Evolutionary conservation across 2,113 vertebrate species (phyloP).

Genomic region (Nothoprocta perdicaria): DNA sequence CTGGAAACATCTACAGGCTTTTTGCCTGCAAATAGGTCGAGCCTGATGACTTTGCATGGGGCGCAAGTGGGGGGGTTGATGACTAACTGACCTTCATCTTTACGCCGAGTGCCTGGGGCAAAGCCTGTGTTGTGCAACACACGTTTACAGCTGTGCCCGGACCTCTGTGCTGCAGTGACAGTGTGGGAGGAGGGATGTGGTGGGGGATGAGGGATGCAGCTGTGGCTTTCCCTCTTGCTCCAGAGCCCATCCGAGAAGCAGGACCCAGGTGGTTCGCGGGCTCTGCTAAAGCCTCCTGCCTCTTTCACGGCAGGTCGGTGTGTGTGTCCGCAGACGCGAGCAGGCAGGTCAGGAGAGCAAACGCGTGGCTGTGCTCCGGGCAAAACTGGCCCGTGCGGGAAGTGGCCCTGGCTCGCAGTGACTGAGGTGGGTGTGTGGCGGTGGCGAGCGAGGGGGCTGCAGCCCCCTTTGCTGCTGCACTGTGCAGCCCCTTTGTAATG

Average conservation of each 20-base stretch:
- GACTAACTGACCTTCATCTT: background rate
- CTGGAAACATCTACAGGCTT: conserved; percentile 18
- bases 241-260: background rate
- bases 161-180: accelerated
- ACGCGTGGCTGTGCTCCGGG: background rate
- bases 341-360: background rate
- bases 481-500: background rate
- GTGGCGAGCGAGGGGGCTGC: background rate
- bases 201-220: background rate
- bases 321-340: background rate
- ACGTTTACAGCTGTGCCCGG: background rate
- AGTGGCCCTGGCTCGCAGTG: background rate
- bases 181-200: background rate
- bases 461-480: accelerated
- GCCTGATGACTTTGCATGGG: background rate
- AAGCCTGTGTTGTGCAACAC: accelerated
- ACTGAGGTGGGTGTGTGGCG: background rate
- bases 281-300: background rate
- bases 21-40: background rate
- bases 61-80: background rate
- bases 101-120: background rate
- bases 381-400: background rate
- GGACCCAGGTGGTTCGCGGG: background rate
- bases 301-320: background rate
- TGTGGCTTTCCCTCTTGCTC: background rate